Conservation (phyloP, 2,113 vertebrate species). For the Erinaceus europaeus region DNA sequence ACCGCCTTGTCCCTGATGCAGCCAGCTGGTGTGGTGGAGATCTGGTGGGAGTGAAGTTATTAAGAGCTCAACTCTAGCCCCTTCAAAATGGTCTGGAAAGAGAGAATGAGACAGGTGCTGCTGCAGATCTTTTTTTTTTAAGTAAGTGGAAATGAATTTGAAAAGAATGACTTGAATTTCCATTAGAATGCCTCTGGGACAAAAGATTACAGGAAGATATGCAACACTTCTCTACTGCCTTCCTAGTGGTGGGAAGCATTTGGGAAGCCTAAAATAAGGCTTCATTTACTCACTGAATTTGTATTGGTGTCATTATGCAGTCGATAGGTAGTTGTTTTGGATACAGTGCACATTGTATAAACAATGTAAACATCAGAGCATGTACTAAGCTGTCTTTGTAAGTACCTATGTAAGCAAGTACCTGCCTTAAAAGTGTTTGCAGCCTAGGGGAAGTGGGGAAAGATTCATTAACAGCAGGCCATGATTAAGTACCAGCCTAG, state of each 20-base stretch:
- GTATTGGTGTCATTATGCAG: conserved; percentile 30
- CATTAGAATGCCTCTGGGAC: conserved; percentile 67
- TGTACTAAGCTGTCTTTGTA: background rate
- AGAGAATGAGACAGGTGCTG: conserved; percentile 47
- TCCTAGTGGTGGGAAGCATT: conserved; percentile 36
- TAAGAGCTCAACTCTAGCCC: conserved; percentile 1
- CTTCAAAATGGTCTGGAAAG: conserved; percentile 6
- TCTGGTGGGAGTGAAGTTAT: background rate
- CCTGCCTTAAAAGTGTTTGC: background rate
- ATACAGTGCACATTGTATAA: conserved; percentile 7
- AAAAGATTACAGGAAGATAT: conserved; percentile 66
- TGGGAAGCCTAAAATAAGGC: conserved; percentile 47
- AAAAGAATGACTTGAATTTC: conserved; percentile 66
- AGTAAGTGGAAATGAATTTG: conserved; percentile 62
- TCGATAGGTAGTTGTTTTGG: conserved; percentile 44
- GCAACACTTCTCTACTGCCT: conserved; percentile 60
- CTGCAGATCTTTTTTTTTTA: conserved; percentile 47
- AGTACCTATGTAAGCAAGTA: background rate
- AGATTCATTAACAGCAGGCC: background rate
- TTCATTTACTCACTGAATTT: conserved; percentile 59
- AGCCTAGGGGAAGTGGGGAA: background rate
- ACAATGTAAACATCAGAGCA: background rate
- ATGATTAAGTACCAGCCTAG: background rate
- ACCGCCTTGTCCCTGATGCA: background rate
- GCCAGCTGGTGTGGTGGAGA: conserved; percentile 16